Evolutionary conservation across 2,888 invertebrate genomes (phyloP).

Genomic region (Nemurella pictetii): DNA sequence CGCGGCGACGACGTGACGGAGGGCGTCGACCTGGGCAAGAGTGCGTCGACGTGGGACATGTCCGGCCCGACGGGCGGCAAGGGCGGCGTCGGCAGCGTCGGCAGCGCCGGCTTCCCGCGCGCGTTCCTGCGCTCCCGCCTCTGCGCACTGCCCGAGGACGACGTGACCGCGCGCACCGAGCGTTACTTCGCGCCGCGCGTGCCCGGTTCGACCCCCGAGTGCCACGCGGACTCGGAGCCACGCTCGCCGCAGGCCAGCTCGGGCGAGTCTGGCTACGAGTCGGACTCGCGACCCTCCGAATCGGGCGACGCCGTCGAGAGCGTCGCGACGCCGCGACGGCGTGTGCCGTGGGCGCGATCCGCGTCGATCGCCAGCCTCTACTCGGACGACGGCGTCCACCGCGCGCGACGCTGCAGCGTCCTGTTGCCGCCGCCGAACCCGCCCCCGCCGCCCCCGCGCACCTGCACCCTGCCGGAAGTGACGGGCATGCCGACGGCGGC

Average conservation of each 20-base stretch:
- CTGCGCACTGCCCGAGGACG: conserved; percentile 77
- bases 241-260: conserved; percentile 62
- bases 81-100: conserved; percentile 69
- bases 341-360: conserved; percentile 38
- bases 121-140: conserved; percentile 76
- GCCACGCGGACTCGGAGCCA: conserved; percentile 15
- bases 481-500: conserved; percentile 32
- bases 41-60: conserved; percentile 54
- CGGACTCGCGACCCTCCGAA: conserved; percentile 58
- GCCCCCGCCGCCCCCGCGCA: conserved; percentile 19
- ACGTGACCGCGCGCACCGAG: conserved; percentile 47
- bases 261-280: conserved; percentile 82
- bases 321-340: conserved; percentile 49
- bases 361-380: conserved; percentile 29
- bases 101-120: conserved; percentile 73
- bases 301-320: conserved; percentile 51
- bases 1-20: conserved; percentile 82
- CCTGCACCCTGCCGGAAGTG: not conserved
- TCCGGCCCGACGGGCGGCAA: conserved; percentile 70
- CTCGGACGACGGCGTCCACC: conserved; percentile 13
- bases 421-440: conserved; percentile 7
- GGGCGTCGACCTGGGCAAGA: conserved; percentile 62
- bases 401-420: not conserved
- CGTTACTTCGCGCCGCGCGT: conserved; percentile 58
- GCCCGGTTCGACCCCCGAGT: conserved; percentile 60